phyloP scores from a whole-genome alignment of 2,888 invertebrate genomes.

The Drosophila siamana region DNA sequence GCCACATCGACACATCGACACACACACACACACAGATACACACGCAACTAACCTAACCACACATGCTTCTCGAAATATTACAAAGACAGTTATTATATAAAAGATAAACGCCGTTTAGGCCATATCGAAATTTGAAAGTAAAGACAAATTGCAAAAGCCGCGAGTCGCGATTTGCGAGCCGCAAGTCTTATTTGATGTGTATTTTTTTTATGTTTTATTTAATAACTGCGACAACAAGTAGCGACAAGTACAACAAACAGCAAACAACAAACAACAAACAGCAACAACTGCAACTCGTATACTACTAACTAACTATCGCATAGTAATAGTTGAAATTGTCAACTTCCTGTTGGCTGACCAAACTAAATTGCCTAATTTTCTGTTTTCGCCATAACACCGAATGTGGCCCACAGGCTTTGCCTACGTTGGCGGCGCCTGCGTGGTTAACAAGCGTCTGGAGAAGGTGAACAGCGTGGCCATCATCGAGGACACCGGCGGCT shows the following conservation, averaged over 20 bases:
- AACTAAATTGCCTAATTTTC: slow-evolving; percentile 66
- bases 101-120: slow-evolving; percentile 53
- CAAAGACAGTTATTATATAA: slow-evolving; percentile 60
- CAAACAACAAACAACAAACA: neutral
- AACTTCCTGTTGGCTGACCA: slow-evolving; percentile 69
- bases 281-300: slow-evolving; percentile 23
- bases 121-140: slow-evolving; percentile 59
- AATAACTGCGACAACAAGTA: slow-evolving; percentile 57
- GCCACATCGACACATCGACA: no score
- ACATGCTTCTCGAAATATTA: slow-evolving; percentile 24
- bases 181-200: slow-evolving; percentile 6
- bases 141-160: slow-evolving; percentile 52
- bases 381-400: slow-evolving; percentile 39
- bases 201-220: slow-evolving; percentile 42
- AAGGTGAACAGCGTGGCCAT: slow-evolving; percentile 98
- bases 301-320: slow-evolving; percentile 24
- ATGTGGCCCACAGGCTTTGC: slow-evolving; percentile 91
- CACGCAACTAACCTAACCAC: slow-evolving; percentile 16
- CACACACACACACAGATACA: slow-evolving; percentile 18
- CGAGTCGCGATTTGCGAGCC: slow-evolving; percentile 15
- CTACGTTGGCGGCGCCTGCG: slow-evolving; percentile 98
- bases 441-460: slow-evolving; percentile 96
- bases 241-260: slow-evolving; percentile 21
- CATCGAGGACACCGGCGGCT: slow-evolving; percentile 98
- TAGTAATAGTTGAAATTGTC: slow-evolving; percentile 60